A percentile compares a stretch with the other conserved stretches of the same genome.
phyloP scores from a whole-genome alignment of 2,113 vertebrate genomes.

The Melanostigma gelatinosum region DNA sequence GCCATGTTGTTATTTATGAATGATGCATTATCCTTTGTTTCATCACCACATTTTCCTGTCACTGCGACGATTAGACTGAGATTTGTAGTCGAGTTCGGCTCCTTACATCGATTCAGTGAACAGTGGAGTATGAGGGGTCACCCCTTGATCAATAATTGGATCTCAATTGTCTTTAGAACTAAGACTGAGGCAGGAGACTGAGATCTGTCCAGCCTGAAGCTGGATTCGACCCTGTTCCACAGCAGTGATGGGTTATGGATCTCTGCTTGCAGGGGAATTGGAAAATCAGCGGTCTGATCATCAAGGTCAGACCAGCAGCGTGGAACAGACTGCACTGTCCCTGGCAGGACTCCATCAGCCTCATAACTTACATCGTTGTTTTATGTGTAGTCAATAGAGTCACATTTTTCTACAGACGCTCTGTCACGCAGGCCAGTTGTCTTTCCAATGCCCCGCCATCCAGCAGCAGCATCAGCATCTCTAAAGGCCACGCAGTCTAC shows the following conservation, averaged over 20 bases:
- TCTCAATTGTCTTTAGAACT: not conserved
- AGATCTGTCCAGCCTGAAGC: not conserved
- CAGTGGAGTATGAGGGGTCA: no score
- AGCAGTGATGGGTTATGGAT: constrained; percentile 43
- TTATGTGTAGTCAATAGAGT: constrained; percentile 33
- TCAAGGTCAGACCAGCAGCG: constrained; percentile 19
- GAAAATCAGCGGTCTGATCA: constrained; percentile 25
- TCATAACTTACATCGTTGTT: constrained; percentile 4
- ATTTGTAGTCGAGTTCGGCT: no score
- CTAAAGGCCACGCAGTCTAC: not conserved
- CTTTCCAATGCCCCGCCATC: not conserved
- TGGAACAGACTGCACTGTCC: constrained; percentile 26
- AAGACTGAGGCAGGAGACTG: not conserved
- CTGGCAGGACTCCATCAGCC: constrained; percentile 30
- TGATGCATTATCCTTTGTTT: not conserved
- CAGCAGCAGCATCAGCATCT: not conserved
- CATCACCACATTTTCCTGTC: no score
- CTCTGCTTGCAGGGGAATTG: constrained; percentile 15
- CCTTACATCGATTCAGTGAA: no score
- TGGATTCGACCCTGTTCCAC: constrained; percentile 8
- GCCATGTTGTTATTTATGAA: not conserved
- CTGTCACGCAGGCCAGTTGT: constrained; percentile 26
- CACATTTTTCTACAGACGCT: constrained; percentile 31
- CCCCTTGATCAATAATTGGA: no score
- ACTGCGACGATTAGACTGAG: no score